Base-by-base conservation (phyloP, 1,140 invertebrate genomes). In the Drosophila ogumai region DNA sequence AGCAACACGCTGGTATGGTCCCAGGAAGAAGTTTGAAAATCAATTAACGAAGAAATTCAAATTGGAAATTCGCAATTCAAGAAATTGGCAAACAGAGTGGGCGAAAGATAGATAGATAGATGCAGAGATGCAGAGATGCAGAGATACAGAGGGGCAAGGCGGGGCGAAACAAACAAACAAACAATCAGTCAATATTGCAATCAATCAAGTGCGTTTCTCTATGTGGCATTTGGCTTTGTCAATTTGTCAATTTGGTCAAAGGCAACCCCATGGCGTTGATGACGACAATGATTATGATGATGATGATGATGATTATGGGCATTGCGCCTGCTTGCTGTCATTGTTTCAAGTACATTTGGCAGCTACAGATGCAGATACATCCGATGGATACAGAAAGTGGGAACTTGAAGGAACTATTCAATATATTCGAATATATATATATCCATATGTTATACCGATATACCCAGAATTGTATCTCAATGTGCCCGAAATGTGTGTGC, bases 131-230 rank as follows among this genome's bases (percentile, higher is more conserved):
- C 15, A 19, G 41, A 44, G 36, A 63, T 32, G 1, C 22, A 22
- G 22, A 22, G 22, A 22, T 22, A 22, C 22, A 22, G 22, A 22
- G 31, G 13, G 12, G 15, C 22, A 19, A 6, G n/a, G 13, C 22
- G 36, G 4, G 8, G 31, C n/a, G 13, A 50, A 50, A 58, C 12
- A 38, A 38, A 63, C 25, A 41, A 61, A 54, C 66, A 84, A 68
- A 63, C 76, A 85, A 85, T 85, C 82, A 81, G 82, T 85, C 82
- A 85, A 85, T 87, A 81, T 86, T 81, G 64, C 82, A 80, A 87
- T 88, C 84, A 88, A 87, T 82, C 76, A 87, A 88, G 82, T 87
- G 78, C 71, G 72, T 72, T 82, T 82, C 79, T 78, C 57, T 67
- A 52, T 66, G 78, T 47, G 76, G 60, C 72, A 81, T 81, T 81